Percentiles rank a stretch among this genome's conserved stretches.
Conservation (phyloP, 2,888 invertebrate species). For the Keiferia lycopersicella region DNA sequence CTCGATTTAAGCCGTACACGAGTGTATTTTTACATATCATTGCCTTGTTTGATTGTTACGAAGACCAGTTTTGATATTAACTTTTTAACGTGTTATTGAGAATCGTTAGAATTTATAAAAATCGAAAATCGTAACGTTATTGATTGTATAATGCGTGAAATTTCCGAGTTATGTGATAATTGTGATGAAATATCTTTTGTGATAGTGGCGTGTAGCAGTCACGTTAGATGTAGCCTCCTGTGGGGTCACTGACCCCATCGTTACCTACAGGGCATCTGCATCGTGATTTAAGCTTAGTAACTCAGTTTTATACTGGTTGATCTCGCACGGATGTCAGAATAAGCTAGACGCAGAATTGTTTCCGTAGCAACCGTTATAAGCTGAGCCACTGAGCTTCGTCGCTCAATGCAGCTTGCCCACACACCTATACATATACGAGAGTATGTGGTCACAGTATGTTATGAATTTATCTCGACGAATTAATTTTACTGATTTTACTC, state of each 20-base stretch:
- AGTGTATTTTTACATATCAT: conserved; percentile 48
- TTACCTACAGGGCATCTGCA: conserved; percentile 56
- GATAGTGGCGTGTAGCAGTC: conserved; percentile 76
- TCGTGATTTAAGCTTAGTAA: background rate
- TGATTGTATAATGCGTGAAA: conserved; percentile 37
- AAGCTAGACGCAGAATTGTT: too few relatives aligned
- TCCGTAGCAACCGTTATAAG: too few relatives aligned
- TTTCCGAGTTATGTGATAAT: conserved; percentile 73
- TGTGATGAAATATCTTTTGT: conserved; percentile 76
- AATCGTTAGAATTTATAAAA: conserved; percentile 38
- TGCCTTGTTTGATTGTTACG: conserved; percentile 38
- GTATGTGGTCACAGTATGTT: conserved; percentile 21
- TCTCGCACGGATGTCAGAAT: too few relatives aligned
- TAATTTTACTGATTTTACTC: conserved; percentile 13
- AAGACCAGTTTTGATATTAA: conserved; percentile 33
- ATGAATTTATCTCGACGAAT: conserved; percentile 54
- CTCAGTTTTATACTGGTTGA: too few relatives aligned
- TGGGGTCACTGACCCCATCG: conserved; percentile 60
- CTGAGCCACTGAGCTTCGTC: background rate
- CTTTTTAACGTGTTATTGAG: conserved; percentile 29
- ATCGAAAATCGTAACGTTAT: conserved; percentile 27
- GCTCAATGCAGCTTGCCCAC: background rate
- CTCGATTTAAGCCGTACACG: conserved; percentile 34
- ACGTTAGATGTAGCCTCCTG: conserved; percentile 68
- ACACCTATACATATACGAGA: background rate